Base-by-base conservation (phyloP, 2,888 invertebrate genomes). In the Eurytoma californica region DNA sequence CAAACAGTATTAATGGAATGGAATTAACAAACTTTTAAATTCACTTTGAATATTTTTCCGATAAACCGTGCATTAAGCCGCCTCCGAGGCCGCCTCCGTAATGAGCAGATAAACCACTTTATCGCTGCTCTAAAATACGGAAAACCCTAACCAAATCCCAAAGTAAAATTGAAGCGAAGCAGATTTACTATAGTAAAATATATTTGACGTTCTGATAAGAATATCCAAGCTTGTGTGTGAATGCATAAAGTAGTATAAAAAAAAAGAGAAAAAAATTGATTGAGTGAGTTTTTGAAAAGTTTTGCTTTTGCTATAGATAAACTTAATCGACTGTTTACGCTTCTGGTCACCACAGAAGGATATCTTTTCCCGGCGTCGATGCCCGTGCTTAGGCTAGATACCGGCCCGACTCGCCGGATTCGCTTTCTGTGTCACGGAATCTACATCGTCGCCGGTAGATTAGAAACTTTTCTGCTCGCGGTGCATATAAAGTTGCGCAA, bases 281-380 rank as follows among this genome's bases (percentile, higher is more conserved):
- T n/a, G 39, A 60, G 53, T 14, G 39, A 53, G 53, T 66, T 58
- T 60, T 74, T 72, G 68, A 72, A 77, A 68, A 77, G 51, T 70
- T 77, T 76, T 61, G 20, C 30, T 73, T 77, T 76, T 61, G 20
- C 30, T 73, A 51, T 24, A 61, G 77, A 80, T 77, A 77, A 80
- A 77, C 69, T 69, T 58, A 65, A 80, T 80, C 69, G 73, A 72
- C 65, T 80, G 69, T 77, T 77, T 73, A 69, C 69, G 77, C 73
- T 80, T 80, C 77, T 68, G 80, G 77, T 77, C 80, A 80, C 61
- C 69, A 51, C 75, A n/a, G 53, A 7, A 58, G 49, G 65, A 63
- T 76, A 80, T 76, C 68, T 72, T 65, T 76, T 76, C 72, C 68
- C 80, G 63, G 14, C 47, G 67, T 13, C 7, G 39, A 39, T 30